Conservation (phyloP, 1,140 invertebrate genomes). For the Neodiprion lecontei region DNA sequence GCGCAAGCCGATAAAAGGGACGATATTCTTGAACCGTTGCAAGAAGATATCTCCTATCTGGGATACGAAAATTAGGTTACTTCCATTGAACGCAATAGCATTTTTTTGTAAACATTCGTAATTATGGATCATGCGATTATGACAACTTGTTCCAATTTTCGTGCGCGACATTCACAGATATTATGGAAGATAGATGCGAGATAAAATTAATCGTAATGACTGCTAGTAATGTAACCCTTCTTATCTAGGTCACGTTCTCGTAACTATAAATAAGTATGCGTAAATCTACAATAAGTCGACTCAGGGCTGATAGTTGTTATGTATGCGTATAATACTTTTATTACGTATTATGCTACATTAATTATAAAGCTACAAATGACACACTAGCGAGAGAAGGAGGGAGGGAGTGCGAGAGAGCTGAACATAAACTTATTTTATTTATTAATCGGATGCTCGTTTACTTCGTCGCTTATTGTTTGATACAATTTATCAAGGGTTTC, state of each 20-base stretch:
- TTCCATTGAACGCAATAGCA: too few relatives aligned
- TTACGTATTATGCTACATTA: too few relatives aligned
- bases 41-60: conserved; percentile 48
- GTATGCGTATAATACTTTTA: too few relatives aligned
- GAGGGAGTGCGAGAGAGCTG: too few relatives aligned
- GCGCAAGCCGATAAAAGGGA: conserved; percentile 28
- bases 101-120: neutral
- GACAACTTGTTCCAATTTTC: neutral
- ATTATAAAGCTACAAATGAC: too few relatives aligned
- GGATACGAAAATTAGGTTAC: conserved; percentile 46
- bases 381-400: too few relatives aligned
- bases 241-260: neutral
- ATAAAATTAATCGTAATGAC: neutral
- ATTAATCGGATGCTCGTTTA: too few relatives aligned
- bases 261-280: neutral
- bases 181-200: neutral
- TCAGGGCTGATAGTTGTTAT: too few relatives aligned
- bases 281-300: too few relatives aligned
- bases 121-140: neutral
- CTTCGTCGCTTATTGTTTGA: too few relatives aligned
- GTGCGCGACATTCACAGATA: neutral
- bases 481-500: too few relatives aligned
- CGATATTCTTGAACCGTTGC: conserved; percentile 45
- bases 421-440: too few relatives aligned
- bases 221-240: neutral